A percentile compares a stretch with the other conserved stretches of the same genome.
phyloP scores from a whole-genome alignment of 1,140 invertebrate genomes.

The Episyrphus balteatus region DNA sequence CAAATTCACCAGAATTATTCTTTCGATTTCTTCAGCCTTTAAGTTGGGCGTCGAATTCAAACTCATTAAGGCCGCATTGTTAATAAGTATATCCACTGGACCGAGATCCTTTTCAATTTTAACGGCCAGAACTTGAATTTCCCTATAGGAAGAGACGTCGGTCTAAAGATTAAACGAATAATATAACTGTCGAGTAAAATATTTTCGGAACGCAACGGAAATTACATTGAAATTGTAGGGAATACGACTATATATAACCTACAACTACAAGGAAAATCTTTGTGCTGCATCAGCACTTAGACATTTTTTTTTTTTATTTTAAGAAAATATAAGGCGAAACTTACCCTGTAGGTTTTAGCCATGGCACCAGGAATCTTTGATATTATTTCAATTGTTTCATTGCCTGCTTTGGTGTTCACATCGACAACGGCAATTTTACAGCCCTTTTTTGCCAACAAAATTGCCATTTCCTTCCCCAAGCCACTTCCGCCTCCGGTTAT shows the following conservation, averaged over 20 bases:
- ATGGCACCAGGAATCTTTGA: slow-evolving; percentile 19
- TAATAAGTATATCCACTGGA: slow-evolving; percentile 30
- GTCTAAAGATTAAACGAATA: slow-evolving; percentile 13
- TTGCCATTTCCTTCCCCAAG: slow-evolving; percentile 30
- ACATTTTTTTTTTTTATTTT: too few species aligned
- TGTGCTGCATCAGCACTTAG: not conserved
- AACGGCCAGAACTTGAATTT: slow-evolving; percentile 26
- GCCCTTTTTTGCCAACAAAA: slow-evolving; percentile 25
- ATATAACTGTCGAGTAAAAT: too few species aligned
- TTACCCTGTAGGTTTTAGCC: slow-evolving; percentile 33
- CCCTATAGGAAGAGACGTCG: slow-evolving; percentile 30
- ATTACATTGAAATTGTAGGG: not conserved
- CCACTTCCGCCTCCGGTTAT: slow-evolving; percentile 33
- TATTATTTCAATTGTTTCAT: slow-evolving; percentile 26
- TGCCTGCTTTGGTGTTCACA: slow-evolving; percentile 31
- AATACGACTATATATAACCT: too few species aligned
- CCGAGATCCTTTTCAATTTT: slow-evolving; percentile 34
- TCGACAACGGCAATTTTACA: slow-evolving; percentile 34
- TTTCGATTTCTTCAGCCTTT: slow-evolving; percentile 29
- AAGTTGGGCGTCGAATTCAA: slow-evolving; percentile 28
- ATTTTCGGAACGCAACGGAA: not conserved
- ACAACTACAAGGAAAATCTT: too few species aligned
- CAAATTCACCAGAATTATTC: slow-evolving; percentile 29
- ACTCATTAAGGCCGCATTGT: slow-evolving; percentile 34
- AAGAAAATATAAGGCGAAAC: not conserved